Percentiles rank a stretch among this genome's conserved stretches.
Conservation (phyloP, 2,113 vertebrate species). For the Columbina picui region DNA sequence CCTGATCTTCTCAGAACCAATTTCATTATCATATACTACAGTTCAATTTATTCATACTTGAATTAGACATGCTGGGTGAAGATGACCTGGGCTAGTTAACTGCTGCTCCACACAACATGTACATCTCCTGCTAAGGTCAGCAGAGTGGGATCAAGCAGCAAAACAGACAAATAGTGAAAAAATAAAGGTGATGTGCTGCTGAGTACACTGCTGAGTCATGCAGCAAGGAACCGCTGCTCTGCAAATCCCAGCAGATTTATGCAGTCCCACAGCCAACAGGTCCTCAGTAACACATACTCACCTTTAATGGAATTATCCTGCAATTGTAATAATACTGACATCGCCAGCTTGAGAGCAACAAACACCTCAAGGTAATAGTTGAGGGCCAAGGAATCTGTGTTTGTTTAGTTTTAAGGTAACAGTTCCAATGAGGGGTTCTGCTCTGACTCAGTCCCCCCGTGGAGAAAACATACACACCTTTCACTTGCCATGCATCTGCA, state of each 20-base stretch:
- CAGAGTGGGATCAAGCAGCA: neutral
- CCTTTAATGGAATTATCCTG: neutral
- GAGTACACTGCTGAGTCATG: neutral
- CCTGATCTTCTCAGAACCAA: neutral
- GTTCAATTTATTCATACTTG: neutral
- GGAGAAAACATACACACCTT: neutral
- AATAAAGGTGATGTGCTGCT: neutral
- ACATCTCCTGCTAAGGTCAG: neutral
- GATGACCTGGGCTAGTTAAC: neutral
- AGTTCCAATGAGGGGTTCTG: neutral
- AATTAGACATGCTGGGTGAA: neutral
- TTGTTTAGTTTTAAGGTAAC: neutral
- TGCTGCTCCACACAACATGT: neutral
- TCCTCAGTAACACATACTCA: neutral
- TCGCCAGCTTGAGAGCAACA: neutral
- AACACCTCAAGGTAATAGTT: neutral
- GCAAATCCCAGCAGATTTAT: neutral
- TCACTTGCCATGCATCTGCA: neutral
- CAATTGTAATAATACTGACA: neutral
- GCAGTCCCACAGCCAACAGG: accelerated
- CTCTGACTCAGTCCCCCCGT: neutral
- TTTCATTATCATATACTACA: neutral
- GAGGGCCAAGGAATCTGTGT: neutral
- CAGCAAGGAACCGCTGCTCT: neutral
- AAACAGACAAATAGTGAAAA: neutral